These are phyloP conservation scores for Pammene aurita DNA, from an alignment of 2,888 invertebrate species.

Conservation along the genomic window DNA sequence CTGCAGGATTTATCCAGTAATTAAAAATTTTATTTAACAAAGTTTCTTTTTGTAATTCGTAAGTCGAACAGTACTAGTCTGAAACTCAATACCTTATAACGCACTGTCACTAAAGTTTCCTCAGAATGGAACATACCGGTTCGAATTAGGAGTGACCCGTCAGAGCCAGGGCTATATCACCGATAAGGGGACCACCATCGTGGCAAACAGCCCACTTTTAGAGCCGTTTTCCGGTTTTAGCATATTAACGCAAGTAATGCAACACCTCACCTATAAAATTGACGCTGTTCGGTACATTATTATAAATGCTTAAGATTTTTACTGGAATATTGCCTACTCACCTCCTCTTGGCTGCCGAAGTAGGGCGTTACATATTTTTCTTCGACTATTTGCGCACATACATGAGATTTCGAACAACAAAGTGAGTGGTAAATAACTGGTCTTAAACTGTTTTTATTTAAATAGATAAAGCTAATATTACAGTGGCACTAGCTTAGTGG, in stretches of 20 bases:
- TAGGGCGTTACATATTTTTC: background rate
- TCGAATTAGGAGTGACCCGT: conserved; percentile 23
- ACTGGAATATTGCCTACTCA: background rate
- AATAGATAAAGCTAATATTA: too few species aligned
- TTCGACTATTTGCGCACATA: too few species aligned
- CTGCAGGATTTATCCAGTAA: too few species aligned
- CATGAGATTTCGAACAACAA: too few species aligned
- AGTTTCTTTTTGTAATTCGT: too few species aligned
- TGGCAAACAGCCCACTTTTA: conserved; percentile 71
- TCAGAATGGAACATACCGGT: background rate
- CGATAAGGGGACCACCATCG: conserved; percentile 81
- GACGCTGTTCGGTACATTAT: conserved; percentile 12
- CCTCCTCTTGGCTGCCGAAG: background rate
- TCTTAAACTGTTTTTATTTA: too few species aligned
- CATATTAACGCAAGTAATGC: conserved; percentile 59
- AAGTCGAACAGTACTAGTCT: too few species aligned
- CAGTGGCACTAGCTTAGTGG: too few species aligned
- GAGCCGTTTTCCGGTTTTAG: conserved; percentile 73
- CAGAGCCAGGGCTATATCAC: conserved; percentile 60
- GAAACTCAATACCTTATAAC: too few species aligned
- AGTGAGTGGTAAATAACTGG: too few species aligned
- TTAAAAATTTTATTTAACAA: too few species aligned
- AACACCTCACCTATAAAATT: conserved; percentile 43
- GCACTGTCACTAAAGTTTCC: too few species aligned
- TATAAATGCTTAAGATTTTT: conserved; percentile 8